Percentiles rank a stretch among this genome's conserved stretches.
Conservation (phyloP, 2,888 invertebrate genomes). For the Stenolophus ochropezus region DNA sequence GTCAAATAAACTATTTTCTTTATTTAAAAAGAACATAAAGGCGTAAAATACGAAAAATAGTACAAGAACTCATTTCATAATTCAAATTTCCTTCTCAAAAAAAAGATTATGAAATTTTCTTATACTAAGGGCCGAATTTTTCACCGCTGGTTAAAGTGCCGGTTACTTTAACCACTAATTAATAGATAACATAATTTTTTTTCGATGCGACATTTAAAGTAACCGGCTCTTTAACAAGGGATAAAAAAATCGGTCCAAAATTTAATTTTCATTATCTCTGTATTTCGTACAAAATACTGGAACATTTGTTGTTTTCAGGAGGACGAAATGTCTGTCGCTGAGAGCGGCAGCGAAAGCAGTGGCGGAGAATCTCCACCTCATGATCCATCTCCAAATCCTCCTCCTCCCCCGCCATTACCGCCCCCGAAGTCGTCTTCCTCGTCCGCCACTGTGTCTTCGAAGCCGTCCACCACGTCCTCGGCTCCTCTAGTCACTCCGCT, state of each 20-base stretch:
- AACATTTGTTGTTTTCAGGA: constrained; percentile 66
- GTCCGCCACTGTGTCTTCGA: background rate
- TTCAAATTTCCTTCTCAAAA: too few species aligned
- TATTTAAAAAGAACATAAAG: too few species aligned
- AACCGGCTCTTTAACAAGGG: too few species aligned
- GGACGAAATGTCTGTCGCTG: constrained; percentile 71
- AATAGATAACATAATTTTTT: too few species aligned
- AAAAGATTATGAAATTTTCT: too few species aligned
- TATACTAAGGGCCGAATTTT: too few species aligned
- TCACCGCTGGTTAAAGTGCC: too few species aligned
- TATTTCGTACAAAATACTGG: background rate
- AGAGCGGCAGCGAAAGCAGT: constrained; percentile 71
- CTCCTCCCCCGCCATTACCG: constrained; percentile 66
- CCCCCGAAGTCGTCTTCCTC: constrained; percentile 60
- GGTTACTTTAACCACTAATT: too few species aligned
- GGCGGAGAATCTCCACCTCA: constrained; percentile 67
- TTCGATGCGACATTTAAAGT: too few species aligned
- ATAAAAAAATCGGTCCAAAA: background rate
- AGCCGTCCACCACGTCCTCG: background rate
- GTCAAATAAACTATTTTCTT: too few species aligned
- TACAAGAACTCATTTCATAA: too few species aligned
- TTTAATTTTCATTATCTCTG: background rate
- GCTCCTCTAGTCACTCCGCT: constrained; percentile 30
- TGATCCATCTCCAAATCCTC: constrained; percentile 56
- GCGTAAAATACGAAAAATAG: too few species aligned